Percentiles rank a stretch among this genome's conserved stretches.
Conservation (phyloP, 2,888 invertebrate species). For the Enoplolaimus lenunculus region DNA sequence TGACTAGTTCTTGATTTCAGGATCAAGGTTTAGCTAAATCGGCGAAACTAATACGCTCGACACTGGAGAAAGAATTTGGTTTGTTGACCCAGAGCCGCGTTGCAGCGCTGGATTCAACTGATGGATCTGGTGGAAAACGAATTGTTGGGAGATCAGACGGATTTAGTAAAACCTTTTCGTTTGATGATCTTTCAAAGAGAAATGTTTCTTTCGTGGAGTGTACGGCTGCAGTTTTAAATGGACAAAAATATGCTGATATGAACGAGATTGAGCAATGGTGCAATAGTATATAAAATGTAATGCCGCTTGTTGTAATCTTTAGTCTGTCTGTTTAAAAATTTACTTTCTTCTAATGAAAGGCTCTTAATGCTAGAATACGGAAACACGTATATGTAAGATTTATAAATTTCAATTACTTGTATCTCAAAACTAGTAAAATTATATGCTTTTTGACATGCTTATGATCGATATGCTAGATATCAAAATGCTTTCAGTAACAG, state of each 20-base stretch:
- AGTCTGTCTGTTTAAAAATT: no score
- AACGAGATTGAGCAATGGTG: neutral
- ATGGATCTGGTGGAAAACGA: constrained; percentile 3
- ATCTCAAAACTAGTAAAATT: no score
- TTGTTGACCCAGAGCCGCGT: constrained; percentile 53
- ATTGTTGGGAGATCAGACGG: neutral
- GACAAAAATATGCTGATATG: neutral
- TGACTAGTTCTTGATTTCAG: no score
- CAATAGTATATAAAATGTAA: neutral
- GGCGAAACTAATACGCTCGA: constrained; percentile 57
- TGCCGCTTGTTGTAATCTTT: no score
- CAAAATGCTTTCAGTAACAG: no score
- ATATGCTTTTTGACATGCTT: no score
- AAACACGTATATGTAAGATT: no score
- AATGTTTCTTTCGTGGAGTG: neutral
- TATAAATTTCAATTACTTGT: no score
- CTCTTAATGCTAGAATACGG: no score
- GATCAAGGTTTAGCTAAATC: constrained; percentile 77
- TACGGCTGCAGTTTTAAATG: neutral
- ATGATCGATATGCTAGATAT: no score
- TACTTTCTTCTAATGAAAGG: no score
- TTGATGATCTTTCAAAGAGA: neutral
- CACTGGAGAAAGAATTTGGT: constrained; percentile 70
- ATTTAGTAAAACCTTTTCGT: neutral
- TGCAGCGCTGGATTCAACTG: constrained; percentile 53